Evolutionary conservation across 2,113 vertebrate species (phyloP), one percentile per base, ranked within the genome.

Genomic region (Hippocampus barbouri): DNA sequence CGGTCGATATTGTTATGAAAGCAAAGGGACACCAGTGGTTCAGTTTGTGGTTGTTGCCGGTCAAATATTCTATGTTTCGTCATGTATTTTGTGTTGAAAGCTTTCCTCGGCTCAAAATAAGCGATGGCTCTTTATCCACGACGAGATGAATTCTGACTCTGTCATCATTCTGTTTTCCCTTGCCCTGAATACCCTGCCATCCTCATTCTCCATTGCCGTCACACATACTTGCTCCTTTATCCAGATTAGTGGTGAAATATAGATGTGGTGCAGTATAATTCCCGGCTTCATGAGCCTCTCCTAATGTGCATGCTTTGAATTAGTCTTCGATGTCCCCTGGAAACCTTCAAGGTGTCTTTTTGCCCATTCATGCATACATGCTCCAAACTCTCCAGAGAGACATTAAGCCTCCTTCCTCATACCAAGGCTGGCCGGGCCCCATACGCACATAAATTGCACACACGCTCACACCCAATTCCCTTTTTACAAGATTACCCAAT

Each of bases 241-340:
- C 60, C 47, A 76, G 68, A 83, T 84, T 81, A 78, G 61, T 83
- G 79, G 72, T 70, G n/a, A 77, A 80, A 77, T 80, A 74, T 80
- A 68, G 66, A 75, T 75, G 69, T 77, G 66, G 69, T 75, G 47
- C 15, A 61, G 66, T 70, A 21, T 72, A 73, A 76, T 76, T 62
- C 30, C 74, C 59, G 71, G 49, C 73, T 79, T 83, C 75, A 82
- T 76, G 59, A 66, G 53, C 51, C 77, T 79, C 84, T 75, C 79
- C 67, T 71, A 77, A 81, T 75, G 81, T 64, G 60, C 77, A 68
- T 70, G 70, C 65, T 85, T 65, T 56, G 53, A 56, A 56, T 53
- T 23, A 74, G 54, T 66, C 34, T 49, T 77, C 21, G 15, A 38
- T 70, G 60, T 67, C 77, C 56, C 67, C 64, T 53, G 65, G 77